Base-by-base conservation (phyloP, 1,140 invertebrate species). In the Drosophila teissieri region DNA sequence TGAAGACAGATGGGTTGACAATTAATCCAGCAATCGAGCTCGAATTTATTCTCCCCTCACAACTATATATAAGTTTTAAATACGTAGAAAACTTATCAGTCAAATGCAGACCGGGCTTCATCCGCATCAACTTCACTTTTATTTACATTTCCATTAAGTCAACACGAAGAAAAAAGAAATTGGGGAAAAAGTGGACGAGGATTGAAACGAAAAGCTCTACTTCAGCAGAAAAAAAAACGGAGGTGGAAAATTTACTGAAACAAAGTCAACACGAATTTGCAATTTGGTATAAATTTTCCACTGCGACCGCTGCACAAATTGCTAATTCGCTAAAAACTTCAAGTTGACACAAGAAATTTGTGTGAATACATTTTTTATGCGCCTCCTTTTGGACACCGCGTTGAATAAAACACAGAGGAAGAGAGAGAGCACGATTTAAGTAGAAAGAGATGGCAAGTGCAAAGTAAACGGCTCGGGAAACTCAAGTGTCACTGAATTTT, bases 251-350 rank as follows among this genome's bases (percentile, higher is more conserved):
- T 61, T 55, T 40, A 80, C 44, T 72, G 65, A 73, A 53, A 75
- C 74, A 74, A 81, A 86, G 82, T 86, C 57, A 86, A 86, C 82
- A 86, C 62, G 58, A 86, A 75, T 78, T 73, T 72, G 61, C 82
- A 81, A 81, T 86, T 86, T 81, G 69, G 78, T 75, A 75, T 78
- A 80, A 72, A 78, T 72, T 78, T 78, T 78, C 53, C 76, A 64
- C 58, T 55, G 63, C 63, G 73, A 70, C 75, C 64, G 55, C 74
- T 78, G 75, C 75, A 77, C 74, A 70, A 78, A 78, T 70, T 77
- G 56, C 75, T 68, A 52, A 52, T 52, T 86, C 78, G 74, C 56
- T 57, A 37, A 75, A 78, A 64, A 82, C 72, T 69, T 79, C 65
- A 19, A 78, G 82, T 81, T 86, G 74, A 86, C 45, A 51, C 58